Evolutionary conservation across 2,797 vertebrate species (phyloP), one percentile per base, ranked within the genome.

Genomic region (Leptoclinus maculatus): DNA sequence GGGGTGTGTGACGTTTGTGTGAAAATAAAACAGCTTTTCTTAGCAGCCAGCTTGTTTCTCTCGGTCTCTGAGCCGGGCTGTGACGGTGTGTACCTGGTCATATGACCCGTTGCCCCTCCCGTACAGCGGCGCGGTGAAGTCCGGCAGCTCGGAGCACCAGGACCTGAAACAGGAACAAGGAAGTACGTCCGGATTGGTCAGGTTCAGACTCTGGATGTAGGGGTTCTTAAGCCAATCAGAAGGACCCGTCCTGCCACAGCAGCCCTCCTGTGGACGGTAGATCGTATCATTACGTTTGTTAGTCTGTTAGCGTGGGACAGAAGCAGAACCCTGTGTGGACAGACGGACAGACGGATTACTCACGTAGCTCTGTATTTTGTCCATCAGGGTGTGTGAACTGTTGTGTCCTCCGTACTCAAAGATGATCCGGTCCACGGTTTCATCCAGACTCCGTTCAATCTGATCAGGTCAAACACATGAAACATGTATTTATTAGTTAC

Each of bases 131-230:
- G 1, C 38, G 0, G 17, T 47, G 13, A 21, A 2, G 14, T 7
- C 7, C 5, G 1, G 23, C 21, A 69, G 21, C 16, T 71, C 25
- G 0, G 78, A 75, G 79, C 93, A 94, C 81, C 83, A 87, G 3
- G 68, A 36, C 1, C 0, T 19, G 76, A 94, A 94, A 60, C 94
- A 95, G 51, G 93, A 93, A 71, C 94, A 95, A 0, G 94, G 93
- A 66, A 87, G 88, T 0, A 86, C 74, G 0, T 38, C 23, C 2
- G 17, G 38, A 1, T 3, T 4, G 3, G 36, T 82, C 60, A 45
- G 66, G 59, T 76, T 86, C 69, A 74, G 51, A 7, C 5, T 68
- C 57, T 60, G 6, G 58, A 95, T 64, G 32, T 83, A 78, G 1
- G 32, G 5, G 86, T 95, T 95, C 2, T 54, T 43, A 62, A 78